phyloP scores from a whole-genome alignment of 2,113 vertebrate genomes.

The Pelusios castaneus region DNA sequence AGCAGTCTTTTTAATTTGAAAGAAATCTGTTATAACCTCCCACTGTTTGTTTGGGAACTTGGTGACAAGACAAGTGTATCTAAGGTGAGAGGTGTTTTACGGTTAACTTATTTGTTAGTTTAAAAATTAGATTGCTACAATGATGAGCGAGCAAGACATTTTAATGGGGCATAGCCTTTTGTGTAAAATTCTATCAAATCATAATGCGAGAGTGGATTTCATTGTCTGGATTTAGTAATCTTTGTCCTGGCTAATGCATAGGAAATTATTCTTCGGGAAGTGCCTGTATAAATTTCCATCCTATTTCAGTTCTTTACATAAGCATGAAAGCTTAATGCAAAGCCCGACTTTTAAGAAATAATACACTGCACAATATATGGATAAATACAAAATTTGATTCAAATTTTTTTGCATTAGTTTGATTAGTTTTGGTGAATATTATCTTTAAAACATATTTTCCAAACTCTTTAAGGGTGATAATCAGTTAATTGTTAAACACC shows the following conservation, averaged over 20 bases:
- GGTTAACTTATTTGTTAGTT: constrained; percentile 51
- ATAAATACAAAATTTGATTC: constrained; percentile 49
- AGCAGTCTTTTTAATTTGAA: constrained; percentile 24
- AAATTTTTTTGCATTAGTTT: constrained; percentile 53
- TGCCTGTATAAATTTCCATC: constrained; percentile 68
- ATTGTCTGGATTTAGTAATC: constrained; percentile 44
- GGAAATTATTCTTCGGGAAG: constrained; percentile 68
- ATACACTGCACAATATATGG: constrained; percentile 22
- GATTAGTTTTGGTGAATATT: constrained; percentile 42
- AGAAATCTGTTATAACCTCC: neutral
- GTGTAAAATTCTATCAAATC: constrained; percentile 46
- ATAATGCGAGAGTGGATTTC: constrained; percentile 38
- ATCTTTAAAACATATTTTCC: constrained; percentile 51
- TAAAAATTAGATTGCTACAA: constrained; percentile 29
- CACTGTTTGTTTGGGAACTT: neutral
- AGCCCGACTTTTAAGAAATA: constrained; percentile 36
- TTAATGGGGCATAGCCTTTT: constrained; percentile 55
- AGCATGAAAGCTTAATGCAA: constrained; percentile 59
- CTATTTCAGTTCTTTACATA: constrained; percentile 65
- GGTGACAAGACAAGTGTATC: neutral
- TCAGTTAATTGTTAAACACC: constrained; percentile 45
- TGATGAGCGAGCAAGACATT: constrained; percentile 20
- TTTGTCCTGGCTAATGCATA: constrained; percentile 62
- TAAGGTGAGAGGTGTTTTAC: constrained; percentile 21
- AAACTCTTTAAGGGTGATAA: constrained; percentile 41